Percentiles rank a stretch among this genome's conserved stretches.
Evolutionary conservation across 2,113 vertebrate species (phyloP).

Genomic region (Calyptomena viridis): DNA sequence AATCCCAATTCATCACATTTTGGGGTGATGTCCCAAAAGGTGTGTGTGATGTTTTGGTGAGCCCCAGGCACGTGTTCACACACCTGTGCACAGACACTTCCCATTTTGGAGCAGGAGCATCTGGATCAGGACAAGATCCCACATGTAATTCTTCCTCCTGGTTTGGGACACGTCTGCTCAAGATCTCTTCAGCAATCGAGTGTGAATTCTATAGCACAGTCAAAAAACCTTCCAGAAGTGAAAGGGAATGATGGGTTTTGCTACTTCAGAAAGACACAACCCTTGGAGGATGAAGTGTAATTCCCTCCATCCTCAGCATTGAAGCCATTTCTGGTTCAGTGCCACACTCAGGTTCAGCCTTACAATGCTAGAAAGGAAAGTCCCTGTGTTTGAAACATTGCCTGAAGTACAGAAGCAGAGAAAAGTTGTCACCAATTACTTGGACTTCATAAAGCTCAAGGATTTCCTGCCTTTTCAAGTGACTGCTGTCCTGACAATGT

Average conservation of each 20-base stretch:
- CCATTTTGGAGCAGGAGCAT: rapidly evolving
- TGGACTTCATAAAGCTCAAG: background rate
- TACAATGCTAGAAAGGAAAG: background rate
- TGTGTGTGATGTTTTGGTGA: background rate
- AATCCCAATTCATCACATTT: rapidly evolving
- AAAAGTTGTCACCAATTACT: background rate
- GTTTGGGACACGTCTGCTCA: background rate
- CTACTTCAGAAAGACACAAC: background rate
- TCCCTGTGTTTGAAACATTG: background rate
- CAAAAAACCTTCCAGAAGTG: background rate
- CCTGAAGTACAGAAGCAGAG: background rate
- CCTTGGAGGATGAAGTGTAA: background rate
- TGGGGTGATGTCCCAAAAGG: background rate
- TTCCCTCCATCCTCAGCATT: background rate
- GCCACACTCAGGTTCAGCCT: background rate
- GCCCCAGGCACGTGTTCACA: rapidly evolving
- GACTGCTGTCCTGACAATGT: background rate
- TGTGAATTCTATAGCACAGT: rapidly evolving
- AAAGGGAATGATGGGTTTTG: background rate
- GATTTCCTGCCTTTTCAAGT: background rate
- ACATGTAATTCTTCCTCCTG: rapidly evolving
- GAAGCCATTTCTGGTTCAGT: background rate
- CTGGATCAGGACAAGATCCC: background rate
- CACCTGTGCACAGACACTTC: rapidly evolving
- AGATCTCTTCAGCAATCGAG: background rate